These are phyloP conservation scores for Cheilosia urbana DNA, from an alignment of 2,888 invertebrate genomes.

Conservation along the genomic window DNA sequence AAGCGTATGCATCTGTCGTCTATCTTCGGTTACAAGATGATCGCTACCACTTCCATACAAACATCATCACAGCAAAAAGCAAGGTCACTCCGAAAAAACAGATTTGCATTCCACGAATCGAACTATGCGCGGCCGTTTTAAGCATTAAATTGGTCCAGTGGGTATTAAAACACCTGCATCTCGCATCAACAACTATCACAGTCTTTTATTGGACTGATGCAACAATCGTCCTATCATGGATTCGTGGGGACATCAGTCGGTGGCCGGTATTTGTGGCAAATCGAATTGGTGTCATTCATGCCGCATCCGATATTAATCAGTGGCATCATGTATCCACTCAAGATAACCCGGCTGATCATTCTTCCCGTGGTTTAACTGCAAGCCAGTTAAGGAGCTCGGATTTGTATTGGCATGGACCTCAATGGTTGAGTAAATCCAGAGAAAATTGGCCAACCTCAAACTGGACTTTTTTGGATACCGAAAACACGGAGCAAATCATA, in stretches of 20 bases:
- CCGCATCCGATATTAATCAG: constrained; percentile 16
- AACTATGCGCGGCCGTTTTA: constrained; percentile 49
- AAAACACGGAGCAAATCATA: background rate
- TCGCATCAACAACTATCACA: background rate
- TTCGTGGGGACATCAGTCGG: constrained; percentile 14
- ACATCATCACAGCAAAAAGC: constrained; percentile 9
- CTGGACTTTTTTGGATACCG: background rate
- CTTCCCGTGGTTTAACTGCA: constrained; percentile 27
- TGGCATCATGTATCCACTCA: constrained; percentile 29
- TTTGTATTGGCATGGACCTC: constrained; percentile 40
- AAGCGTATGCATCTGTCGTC: constrained; percentile 33
- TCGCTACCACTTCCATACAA: background rate
- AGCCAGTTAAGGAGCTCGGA: constrained; percentile 2
- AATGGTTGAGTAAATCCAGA: constrained; percentile 6
- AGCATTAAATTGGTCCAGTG: constrained; percentile 26
- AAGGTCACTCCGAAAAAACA: constrained; percentile 25
- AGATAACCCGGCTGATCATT: constrained; percentile 37
- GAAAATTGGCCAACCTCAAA: constrained; percentile 28
- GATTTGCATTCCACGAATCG: constrained; percentile 43
- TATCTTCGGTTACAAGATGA: constrained; percentile 35
- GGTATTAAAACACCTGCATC: constrained; percentile 17
- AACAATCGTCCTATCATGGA: background rate
- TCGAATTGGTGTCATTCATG: constrained; percentile 21
- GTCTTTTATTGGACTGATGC: constrained; percentile 48
- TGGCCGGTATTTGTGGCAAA: constrained; percentile 39